These are phyloP conservation scores for Eupeodes corollae DNA, from an alignment of 1,140 invertebrate species.

Conservation along the genomic window DNA sequence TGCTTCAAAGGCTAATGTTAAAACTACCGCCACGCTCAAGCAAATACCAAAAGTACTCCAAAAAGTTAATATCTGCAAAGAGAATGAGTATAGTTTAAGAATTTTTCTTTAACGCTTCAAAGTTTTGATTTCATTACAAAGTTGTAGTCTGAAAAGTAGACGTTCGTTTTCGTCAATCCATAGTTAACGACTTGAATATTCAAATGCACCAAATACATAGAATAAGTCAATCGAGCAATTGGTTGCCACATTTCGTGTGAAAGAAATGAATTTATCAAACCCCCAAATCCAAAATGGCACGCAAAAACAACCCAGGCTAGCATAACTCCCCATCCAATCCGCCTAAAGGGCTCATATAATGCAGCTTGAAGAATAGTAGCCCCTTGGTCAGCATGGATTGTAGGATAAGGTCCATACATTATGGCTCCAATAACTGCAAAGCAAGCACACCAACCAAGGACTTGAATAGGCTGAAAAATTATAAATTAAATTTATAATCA, in stretches of 20 bases:
- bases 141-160: conserved; percentile 9
- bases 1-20: conserved; percentile 28
- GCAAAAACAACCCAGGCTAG: conserved; percentile 60
- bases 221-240: conserved; percentile 55
- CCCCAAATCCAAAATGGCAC: conserved; percentile 59
- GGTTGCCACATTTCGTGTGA: conserved; percentile 52
- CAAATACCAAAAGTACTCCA: conserved; percentile 33
- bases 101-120: background rate
- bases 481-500: no score
- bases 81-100: background rate
- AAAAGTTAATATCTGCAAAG: conserved; percentile 23
- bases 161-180: conserved; percentile 7
- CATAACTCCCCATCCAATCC: conserved; percentile 50
- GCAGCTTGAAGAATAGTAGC: conserved; percentile 51
- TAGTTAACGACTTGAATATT: conserved; percentile 28
- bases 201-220: conserved; percentile 55
- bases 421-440: conserved; percentile 40
- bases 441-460: conserved; percentile 26
- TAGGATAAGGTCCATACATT: conserved; percentile 44
- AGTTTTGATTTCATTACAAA: background rate
- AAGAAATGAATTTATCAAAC: conserved; percentile 47
- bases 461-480: conserved; percentile 12
- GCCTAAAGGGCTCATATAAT: conserved; percentile 52
- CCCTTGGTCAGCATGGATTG: conserved; percentile 42
- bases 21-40: conserved; percentile 23